phyloP scores from a whole-genome alignment of 2,888 invertebrate species.

The Hydriomena furcata region DNA sequence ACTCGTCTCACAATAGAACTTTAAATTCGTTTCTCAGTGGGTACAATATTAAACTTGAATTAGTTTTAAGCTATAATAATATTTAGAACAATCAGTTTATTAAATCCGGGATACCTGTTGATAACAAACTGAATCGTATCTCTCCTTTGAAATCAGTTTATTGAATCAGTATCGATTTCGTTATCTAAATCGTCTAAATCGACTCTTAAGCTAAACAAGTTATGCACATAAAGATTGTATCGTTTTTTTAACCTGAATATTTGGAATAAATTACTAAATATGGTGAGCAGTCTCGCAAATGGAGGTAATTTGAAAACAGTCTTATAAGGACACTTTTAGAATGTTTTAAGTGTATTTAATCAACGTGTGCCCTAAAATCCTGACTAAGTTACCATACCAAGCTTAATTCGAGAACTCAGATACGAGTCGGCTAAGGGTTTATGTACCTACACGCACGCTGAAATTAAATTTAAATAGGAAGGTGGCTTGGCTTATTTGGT shows the following conservation, averaged over 20 bases:
- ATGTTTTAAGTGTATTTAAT: slow-evolving; percentile 21
- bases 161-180: slow-evolving; percentile 7
- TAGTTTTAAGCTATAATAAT: slow-evolving; percentile 11
- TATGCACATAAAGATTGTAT: slow-evolving; percentile 10
- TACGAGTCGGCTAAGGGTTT: too few relatives aligned
- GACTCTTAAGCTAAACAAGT: slow-evolving; percentile 4
- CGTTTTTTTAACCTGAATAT: slow-evolving; percentile 19
- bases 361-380: slow-evolving; percentile 20
- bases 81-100: slow-evolving; percentile 10
- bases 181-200: slow-evolving; percentile 12
- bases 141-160: slow-evolving; percentile 10
- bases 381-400: slow-evolving; percentile 10
- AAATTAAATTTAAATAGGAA: slow-evolving; percentile 14
- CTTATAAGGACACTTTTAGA: slow-evolving; percentile 14
- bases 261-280: slow-evolving; percentile 19
- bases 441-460: too few relatives aligned
- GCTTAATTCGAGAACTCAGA: slow-evolving; percentile 10
- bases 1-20: slow-evolving; percentile 16
- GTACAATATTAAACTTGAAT: slow-evolving; percentile 10
- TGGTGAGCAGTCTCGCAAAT: slow-evolving; percentile 14
- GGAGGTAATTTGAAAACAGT: slow-evolving; percentile 18
- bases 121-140: slow-evolving; percentile 14
- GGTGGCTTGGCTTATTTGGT: too few relatives aligned
- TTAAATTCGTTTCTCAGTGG: slow-evolving; percentile 20
- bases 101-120: slow-evolving; percentile 9